A percentile compares a stretch with the other conserved stretches of the same genome.
Evolutionary conservation across 2,888 invertebrate species (phyloP).

Genomic region (Notocelia uddmanniana): DNA sequence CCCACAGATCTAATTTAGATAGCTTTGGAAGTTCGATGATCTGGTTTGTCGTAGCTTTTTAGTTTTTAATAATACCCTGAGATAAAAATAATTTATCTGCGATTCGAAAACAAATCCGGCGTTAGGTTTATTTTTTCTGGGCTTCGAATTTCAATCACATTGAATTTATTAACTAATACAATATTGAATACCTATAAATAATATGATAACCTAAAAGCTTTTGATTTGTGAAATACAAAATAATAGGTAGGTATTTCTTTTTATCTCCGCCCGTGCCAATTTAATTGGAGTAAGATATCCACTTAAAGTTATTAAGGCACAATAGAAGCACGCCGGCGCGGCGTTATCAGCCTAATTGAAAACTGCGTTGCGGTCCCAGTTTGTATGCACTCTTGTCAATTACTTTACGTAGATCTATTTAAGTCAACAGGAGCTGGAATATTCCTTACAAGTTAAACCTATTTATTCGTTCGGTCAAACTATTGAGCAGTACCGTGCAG

Average conservation of each 20-base stretch:
- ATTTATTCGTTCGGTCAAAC: not conserved
- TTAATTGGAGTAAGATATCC: slow-evolving; percentile 67
- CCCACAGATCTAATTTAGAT: slow-evolving; percentile 33
- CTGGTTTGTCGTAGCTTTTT: slow-evolving; percentile 6
- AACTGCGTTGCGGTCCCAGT: slow-evolving; percentile 64
- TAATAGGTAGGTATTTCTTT: slow-evolving; percentile 6
- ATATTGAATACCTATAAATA: slow-evolving; percentile 6
- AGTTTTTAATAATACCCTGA: not conserved
- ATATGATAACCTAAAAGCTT: slow-evolving; percentile 9
- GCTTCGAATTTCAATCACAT: slow-evolving; percentile 2
- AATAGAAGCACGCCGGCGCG: slow-evolving; percentile 63
- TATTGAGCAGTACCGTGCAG: not conserved
- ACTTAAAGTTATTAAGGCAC: slow-evolving; percentile 79
- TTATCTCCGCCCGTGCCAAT: slow-evolving; percentile 50
- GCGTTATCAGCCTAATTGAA: slow-evolving; percentile 76
- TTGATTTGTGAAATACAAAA: not conserved
- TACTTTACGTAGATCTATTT: slow-evolving; percentile 22
- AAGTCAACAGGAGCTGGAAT: not conserved
- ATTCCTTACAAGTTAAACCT: not conserved
- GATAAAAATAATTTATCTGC: not conserved
- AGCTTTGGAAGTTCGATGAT: slow-evolving; percentile 6
- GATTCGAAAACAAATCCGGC: not conserved
- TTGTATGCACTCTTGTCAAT: slow-evolving; percentile 40
- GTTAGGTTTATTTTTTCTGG: not conserved
- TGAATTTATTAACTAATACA: not conserved